Evolutionary conservation across 2,113 vertebrate species (phyloP).

Genomic region (Podarcis raffonei): DNA sequence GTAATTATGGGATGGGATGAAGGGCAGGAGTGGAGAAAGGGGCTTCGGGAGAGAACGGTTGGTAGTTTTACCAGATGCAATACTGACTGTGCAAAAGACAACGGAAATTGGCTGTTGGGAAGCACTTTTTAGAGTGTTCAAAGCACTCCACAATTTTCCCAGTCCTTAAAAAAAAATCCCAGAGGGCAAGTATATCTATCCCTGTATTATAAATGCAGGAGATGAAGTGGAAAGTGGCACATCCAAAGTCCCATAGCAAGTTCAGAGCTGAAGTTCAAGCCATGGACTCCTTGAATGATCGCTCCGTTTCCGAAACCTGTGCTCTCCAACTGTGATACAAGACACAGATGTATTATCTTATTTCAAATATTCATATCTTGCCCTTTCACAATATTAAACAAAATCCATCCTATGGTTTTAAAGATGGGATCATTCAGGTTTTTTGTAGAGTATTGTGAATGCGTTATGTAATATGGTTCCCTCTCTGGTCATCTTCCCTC

Average conservation of each 20-base stretch:
- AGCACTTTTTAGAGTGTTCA: not conserved
- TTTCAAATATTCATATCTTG: not conserved
- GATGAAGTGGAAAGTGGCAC: not conserved
- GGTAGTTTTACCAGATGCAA: not conserved
- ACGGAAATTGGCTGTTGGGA: not conserved
- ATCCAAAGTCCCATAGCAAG: not conserved
- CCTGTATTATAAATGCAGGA: not conserved
- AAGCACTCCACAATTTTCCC: not conserved
- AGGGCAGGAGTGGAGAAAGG: not conserved
- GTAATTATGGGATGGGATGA: not conserved
- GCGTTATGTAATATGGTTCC: too few species aligned
- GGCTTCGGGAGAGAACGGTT: rapidly evolving
- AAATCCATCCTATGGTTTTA: not conserved
- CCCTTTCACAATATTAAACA: not conserved
- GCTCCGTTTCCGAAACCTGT: not conserved
- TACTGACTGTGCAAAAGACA: not conserved
- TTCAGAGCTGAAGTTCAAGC: not conserved
- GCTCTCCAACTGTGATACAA: not conserved
- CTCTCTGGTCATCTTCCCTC: too few species aligned
- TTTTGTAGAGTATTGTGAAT: too few species aligned
- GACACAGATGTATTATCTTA: too few species aligned
- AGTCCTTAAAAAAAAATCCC: not conserved
- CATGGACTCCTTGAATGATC: not conserved
- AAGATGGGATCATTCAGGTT: not conserved
- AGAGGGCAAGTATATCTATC: not conserved